Conservation (phyloP, 2,797 vertebrate species). For the Myotis myotis region DNA sequence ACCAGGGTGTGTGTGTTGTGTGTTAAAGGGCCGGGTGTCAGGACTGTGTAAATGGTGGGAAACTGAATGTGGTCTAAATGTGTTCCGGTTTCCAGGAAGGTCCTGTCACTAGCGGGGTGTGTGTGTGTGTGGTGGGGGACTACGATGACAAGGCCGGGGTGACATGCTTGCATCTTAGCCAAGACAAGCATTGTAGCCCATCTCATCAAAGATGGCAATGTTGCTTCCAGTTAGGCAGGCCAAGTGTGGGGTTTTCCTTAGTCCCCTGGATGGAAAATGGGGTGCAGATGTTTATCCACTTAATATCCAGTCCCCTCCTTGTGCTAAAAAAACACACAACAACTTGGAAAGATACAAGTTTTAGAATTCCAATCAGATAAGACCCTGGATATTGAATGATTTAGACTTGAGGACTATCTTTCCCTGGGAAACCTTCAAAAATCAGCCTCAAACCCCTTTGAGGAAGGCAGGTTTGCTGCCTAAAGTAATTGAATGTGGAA, state of each 20-base stretch:
- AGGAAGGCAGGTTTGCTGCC: neutral
- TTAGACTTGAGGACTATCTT: neutral
- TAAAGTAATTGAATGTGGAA: neutral
- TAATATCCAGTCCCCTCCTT: neutral
- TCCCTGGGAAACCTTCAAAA: neutral
- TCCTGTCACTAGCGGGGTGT: neutral
- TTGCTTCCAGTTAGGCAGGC: neutral
- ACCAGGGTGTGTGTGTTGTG: neutral
- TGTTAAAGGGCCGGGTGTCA: neutral
- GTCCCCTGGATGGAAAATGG: neutral
- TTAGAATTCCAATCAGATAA: neutral
- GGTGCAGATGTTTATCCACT: neutral
- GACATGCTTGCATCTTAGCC: neutral
- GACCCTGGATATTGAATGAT: neutral
- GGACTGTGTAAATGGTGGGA: neutral
- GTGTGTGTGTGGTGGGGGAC: no score
- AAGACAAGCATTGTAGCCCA: neutral
- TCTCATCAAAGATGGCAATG: rapidly evolving
- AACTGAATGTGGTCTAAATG: neutral
- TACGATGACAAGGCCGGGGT: neutral
- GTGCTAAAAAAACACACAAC: neutral
- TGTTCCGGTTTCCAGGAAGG: neutral
- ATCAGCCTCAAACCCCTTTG: neutral
- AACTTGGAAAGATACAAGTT: neutral
- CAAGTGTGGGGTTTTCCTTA: neutral